Conservation (phyloP, 2,888 invertebrate species). For the Amorpha juglandis region DNA sequence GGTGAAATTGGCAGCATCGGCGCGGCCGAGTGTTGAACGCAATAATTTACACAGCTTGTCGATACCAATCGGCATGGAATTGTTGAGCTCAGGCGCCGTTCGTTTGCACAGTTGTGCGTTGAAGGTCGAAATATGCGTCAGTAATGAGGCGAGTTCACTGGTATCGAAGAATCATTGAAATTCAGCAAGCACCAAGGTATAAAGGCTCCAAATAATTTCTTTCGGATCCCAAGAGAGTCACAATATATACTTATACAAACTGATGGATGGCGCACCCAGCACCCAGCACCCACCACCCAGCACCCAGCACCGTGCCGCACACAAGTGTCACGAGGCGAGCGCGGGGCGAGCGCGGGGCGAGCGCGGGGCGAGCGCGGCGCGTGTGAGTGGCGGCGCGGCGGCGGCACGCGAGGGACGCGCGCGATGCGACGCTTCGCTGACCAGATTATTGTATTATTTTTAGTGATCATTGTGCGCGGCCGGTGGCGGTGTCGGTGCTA, state of each 20-base stretch:
- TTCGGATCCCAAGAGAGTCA: too few relatives aligned
- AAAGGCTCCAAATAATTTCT: too few relatives aligned
- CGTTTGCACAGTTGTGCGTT: conserved; percentile 36
- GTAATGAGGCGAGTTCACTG: background rate
- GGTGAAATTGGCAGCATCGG: background rate
- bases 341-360: too few relatives aligned
- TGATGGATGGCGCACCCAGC: too few relatives aligned
- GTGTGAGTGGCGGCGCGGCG: too few relatives aligned
- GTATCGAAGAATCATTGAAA: background rate
- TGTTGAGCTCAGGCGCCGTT: conserved; percentile 6
- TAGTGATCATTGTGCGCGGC: conserved; percentile 46
- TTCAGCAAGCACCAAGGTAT: background rate
- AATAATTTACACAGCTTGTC: conserved; percentile 11
- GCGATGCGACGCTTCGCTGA: conserved; percentile 37
- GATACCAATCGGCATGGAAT: background rate
- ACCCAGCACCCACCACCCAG: too few relatives aligned
- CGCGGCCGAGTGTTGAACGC: background rate
- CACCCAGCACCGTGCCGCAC: too few relatives aligned
- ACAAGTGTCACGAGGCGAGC: too few relatives aligned
- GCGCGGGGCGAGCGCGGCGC: too few relatives aligned
- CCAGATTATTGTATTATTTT: conserved; percentile 55
- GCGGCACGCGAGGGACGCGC: background rate
- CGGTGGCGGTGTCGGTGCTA: conserved; percentile 31
- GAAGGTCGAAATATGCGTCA: conserved; percentile 2
- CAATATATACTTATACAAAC: too few relatives aligned